Conservation (phyloP, 2,888 invertebrate genomes). For the Leptinotarsa juncta region DNA sequence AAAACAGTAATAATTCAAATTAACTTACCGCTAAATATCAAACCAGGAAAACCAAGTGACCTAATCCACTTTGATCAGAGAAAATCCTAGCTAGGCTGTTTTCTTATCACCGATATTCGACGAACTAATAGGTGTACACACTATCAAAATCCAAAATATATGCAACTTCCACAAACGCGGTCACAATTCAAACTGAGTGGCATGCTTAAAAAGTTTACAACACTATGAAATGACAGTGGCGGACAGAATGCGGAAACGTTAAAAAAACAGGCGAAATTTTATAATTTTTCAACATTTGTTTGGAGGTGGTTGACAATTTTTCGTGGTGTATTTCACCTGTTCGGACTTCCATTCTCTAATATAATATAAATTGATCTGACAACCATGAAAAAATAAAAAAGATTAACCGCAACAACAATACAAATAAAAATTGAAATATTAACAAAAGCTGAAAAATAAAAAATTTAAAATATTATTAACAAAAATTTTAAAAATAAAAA, state of each 20-base stretch:
- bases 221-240: slow-evolving; percentile 40
- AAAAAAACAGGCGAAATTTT: too few relatives aligned
- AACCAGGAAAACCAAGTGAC: slow-evolving; percentile 17
- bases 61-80: slow-evolving; percentile 1
- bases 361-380: too few relatives aligned
- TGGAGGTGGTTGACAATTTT: too few relatives aligned
- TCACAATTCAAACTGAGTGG: slow-evolving; percentile 53
- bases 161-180: slow-evolving; percentile 48
- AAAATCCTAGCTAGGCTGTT: slow-evolving; percentile 9
- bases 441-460: too few relatives aligned
- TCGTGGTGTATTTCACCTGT: too few relatives aligned
- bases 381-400: too few relatives aligned
- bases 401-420: too few relatives aligned
- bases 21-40: slow-evolving; percentile 23
- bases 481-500: too few relatives aligned
- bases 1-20: not conserved
- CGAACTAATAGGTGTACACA: not conserved
- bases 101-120: slow-evolving; percentile 21
- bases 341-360: too few relatives aligned
- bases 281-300: too few relatives aligned
- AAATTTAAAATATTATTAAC: too few relatives aligned
- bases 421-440: too few relatives aligned
- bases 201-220: slow-evolving; percentile 52
- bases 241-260: slow-evolving; percentile 23
- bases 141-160: slow-evolving; percentile 32